Conservation (phyloP, 53 echinoderm and acorn worm species). For the Holothuria scabra region DNA sequence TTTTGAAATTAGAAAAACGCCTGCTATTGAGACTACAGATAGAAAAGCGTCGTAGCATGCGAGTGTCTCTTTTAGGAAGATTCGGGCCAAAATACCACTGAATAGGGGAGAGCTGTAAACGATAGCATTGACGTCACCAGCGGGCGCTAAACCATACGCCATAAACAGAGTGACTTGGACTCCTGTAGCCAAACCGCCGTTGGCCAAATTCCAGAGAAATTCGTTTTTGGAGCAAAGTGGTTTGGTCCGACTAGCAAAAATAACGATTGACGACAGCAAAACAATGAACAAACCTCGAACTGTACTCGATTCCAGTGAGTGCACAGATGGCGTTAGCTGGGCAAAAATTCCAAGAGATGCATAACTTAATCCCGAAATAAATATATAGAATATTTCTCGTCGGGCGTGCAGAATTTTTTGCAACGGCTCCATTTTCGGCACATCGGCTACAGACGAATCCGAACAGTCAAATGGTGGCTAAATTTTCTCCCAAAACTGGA, state of each 20-base stretch:
- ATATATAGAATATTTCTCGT: not conserved
- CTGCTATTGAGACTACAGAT: not conserved
- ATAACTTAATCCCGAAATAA: not conserved
- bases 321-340: not conserved
- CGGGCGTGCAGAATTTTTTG: not conserved
- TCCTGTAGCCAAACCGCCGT: not conserved
- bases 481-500: too few relatives aligned
- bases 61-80: constrained; percentile 13
- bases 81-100: constrained; percentile 1
- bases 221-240: not conserved
- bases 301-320: not conserved
- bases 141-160: not conserved
- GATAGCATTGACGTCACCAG: constrained; percentile 4
- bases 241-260: not conserved
- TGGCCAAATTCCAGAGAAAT: not conserved
- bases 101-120: not conserved
- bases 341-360: not conserved
- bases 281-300: not conserved
- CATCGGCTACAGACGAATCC: too few relatives aligned
- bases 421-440: too few relatives aligned
- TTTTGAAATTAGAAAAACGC: constrained; percentile 1
- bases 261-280: not conserved
- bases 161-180: not conserved
- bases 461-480: too few relatives aligned
- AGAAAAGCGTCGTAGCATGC: not conserved